A percentile compares a stretch with the other conserved stretches of the same genome.
phyloP scores from a whole-genome alignment of 2,888 invertebrate species.

The Pandemis heparana region DNA sequence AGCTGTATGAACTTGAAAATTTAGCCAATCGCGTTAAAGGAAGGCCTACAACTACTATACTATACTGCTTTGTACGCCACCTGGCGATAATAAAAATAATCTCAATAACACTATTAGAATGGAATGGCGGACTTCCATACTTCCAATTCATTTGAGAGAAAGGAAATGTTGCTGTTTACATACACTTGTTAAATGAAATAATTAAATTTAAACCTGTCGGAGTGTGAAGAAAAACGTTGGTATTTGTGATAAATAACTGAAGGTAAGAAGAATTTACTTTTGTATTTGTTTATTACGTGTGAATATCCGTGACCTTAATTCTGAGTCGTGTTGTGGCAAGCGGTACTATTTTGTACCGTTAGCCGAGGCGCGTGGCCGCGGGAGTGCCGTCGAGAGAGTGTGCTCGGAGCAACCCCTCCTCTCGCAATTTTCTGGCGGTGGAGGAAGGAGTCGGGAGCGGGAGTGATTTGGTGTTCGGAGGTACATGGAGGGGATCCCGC shows the following conservation, averaged over 20 bases:
- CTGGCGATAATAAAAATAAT: conserved; percentile 63
- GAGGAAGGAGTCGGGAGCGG: conserved; percentile 84
- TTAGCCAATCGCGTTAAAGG: background rate
- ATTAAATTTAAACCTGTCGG: conserved; percentile 45
- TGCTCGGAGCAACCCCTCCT: conserved; percentile 78
- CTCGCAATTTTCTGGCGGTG: conserved; percentile 78
- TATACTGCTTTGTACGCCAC: conserved; percentile 62
- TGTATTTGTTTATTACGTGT: conserved; percentile 50
- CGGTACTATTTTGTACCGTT: conserved; percentile 82
- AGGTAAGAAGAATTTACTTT: conserved; percentile 65
- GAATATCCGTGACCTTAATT: conserved; percentile 82
- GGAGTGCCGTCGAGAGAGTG: conserved; percentile 69
- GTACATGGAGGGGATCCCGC: conserved; percentile 84
- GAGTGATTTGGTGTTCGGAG: conserved; percentile 79
- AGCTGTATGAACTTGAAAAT: background rate
- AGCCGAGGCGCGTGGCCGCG: conserved; percentile 77
- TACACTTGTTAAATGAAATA: conserved; percentile 51
- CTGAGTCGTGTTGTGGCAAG: conserved; percentile 56
- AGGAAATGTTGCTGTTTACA: conserved; percentile 60
- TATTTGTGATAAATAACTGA: conserved; percentile 41
- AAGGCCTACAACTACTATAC: background rate
- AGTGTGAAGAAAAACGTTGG: conserved; percentile 44
- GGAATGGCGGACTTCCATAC: conserved; percentile 73
- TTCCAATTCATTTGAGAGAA: conserved; percentile 71
- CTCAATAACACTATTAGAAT: conserved; percentile 58